Conservation (phyloP, 2,888 invertebrate species). For the Deroplatys truncata region DNA sequence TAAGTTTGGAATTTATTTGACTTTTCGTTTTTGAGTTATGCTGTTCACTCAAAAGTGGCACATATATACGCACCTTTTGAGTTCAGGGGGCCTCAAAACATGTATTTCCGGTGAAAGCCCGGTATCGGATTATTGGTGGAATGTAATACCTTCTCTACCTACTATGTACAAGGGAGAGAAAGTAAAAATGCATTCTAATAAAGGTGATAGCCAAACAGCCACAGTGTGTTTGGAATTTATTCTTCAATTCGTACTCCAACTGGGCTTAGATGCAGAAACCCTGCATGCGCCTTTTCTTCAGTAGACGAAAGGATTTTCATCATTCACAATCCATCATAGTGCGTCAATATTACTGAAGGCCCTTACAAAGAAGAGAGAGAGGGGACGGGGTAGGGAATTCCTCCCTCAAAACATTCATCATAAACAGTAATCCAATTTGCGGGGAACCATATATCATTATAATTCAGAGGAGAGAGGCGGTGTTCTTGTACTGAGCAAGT, state of each 20-base stretch:
- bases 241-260: not conserved
- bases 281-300: not conserved
- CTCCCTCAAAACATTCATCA: conserved; percentile 24
- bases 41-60: too few relatives aligned
- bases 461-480: not conserved
- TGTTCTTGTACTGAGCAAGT: not conserved
- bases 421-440: conserved; percentile 28
- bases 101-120: too few relatives aligned
- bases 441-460: conserved; percentile 20
- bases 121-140: too few relatives aligned
- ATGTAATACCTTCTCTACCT: too few relatives aligned
- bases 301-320: not conserved
- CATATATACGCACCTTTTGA: too few relatives aligned
- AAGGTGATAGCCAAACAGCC: not conserved
- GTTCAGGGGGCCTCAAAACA: too few relatives aligned
- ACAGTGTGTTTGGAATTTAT: not conserved
- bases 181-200: too few relatives aligned
- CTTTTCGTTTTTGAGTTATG: too few relatives aligned
- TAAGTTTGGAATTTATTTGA: too few relatives aligned
- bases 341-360: conserved; percentile 21
- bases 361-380: not conserved
- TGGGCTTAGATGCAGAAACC: not conserved
- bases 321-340: conserved; percentile 21
- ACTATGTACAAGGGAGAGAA: too few relatives aligned
- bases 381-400: not conserved